Percentiles rank a stretch among this genome's conserved stretches.
Evolutionary conservation across 2,888 invertebrate species (phyloP).

Genomic region (Mactromeris polynyma): DNA sequence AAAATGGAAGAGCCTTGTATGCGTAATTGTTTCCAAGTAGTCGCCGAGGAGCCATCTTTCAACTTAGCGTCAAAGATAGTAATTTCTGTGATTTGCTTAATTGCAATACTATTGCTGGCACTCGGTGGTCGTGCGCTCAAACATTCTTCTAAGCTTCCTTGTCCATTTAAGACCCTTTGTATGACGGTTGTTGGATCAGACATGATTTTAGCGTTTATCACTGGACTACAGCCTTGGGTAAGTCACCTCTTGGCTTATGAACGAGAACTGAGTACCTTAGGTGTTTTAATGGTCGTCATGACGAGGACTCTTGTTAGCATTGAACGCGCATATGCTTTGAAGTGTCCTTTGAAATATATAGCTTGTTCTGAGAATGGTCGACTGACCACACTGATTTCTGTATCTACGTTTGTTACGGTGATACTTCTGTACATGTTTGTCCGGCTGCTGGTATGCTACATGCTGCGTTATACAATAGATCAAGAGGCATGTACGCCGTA

Average conservation of each 20-base stretch:
- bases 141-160: constrained; percentile 15
- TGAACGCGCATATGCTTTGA: constrained; percentile 31
- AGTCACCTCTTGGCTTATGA: neutral
- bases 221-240: constrained; percentile 26
- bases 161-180: constrained; percentile 13
- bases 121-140: constrained; percentile 19
- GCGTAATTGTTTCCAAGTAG: neutral
- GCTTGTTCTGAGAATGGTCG: neutral
- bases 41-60: neutral
- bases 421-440: neutral
- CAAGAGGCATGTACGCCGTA: neutral
- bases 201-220: neutral
- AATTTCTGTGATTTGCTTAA: neutral
- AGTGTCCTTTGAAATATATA: constrained; percentile 31
- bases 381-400: neutral
- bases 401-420: neutral
- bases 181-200: constrained; percentile 1
- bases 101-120: neutral
- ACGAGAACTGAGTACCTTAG: neutral
- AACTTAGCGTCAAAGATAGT: neutral
- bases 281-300: constrained; percentile 4
- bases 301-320: constrained; percentile 15
- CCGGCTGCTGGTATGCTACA: constrained; percentile 16
- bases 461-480: neutral
- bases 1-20: neutral